Percentiles rank a stretch among this genome's conserved stretches.
These are phyloP conservation scores for Nibea albiflora DNA, from an alignment of 2,113 vertebrate species.

Conservation along the genomic window DNA sequence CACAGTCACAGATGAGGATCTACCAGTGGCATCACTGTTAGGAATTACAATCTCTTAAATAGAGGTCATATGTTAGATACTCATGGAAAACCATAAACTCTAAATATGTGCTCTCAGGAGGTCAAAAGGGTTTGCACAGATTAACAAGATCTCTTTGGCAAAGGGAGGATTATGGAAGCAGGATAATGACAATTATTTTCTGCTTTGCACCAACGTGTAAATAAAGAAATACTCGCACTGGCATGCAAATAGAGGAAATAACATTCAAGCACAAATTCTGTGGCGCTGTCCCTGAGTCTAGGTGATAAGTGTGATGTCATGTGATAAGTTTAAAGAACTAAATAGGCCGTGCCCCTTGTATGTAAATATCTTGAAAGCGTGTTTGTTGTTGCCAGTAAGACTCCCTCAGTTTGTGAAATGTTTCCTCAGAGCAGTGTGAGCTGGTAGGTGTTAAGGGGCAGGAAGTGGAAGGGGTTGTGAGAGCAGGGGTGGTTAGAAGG, in stretches of 20 bases:
- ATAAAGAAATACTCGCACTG: constrained; percentile 20
- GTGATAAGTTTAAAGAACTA: constrained; percentile 14
- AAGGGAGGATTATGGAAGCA: constrained; percentile 34
- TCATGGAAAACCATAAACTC: constrained; percentile 21
- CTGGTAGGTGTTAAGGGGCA: constrained; percentile 60
- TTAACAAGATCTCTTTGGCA: constrained; percentile 40
- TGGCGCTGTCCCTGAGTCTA: neutral
- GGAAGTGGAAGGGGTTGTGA: constrained; percentile 54
- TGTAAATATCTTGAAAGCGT: constrained; percentile 41
- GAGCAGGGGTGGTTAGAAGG: constrained; percentile 49
- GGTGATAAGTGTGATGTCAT: neutral
- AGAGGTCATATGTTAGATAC: constrained; percentile 33
- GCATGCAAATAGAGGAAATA: constrained; percentile 27
- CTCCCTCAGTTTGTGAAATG: constrained; percentile 43
- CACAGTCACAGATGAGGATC: constrained; percentile 10
- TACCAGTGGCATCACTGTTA: neutral
- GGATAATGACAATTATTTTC: constrained; percentile 19
- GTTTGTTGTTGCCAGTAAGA: constrained; percentile 51
- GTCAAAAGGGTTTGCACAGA: constrained; percentile 42
- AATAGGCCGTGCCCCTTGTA: constrained; percentile 27
- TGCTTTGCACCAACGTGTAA: constrained; percentile 19
- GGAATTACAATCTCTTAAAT: constrained; percentile 35
- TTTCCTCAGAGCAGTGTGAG: constrained; percentile 56
- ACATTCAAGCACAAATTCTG: constrained; percentile 11
- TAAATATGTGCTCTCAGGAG: constrained; percentile 15